These are phyloP conservation scores for Neria commutata DNA, from an alignment of 2,888 invertebrate genomes.

Conservation along the genomic window DNA sequence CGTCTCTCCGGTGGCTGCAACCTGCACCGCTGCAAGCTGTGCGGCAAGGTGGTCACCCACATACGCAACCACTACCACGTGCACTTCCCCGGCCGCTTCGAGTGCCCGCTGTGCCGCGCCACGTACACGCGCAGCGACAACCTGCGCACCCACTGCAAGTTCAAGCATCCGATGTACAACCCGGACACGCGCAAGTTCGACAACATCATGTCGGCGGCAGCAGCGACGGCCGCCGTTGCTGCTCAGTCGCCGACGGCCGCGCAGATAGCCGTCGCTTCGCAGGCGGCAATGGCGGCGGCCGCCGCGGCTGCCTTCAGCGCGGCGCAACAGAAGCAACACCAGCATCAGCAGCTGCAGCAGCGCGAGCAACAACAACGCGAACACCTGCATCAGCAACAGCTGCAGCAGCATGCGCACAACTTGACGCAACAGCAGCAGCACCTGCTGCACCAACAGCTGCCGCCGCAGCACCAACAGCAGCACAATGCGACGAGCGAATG, in stretches of 20 bases:
- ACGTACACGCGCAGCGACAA: conserved; percentile 92
- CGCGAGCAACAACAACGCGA: conserved; percentile 48
- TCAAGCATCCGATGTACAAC: conserved; percentile 87
- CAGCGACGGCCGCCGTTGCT: conserved; percentile 65
- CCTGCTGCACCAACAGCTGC: conserved; percentile 48
- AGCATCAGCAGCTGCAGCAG: conserved; percentile 46
- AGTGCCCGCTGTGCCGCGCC: conserved; percentile 89
- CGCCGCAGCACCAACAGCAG: conserved; percentile 56
- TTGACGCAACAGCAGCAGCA: conserved; percentile 44
- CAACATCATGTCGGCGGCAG: conserved; percentile 68
- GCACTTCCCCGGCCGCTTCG: conserved; percentile 90
- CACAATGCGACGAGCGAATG: conserved; percentile 59
- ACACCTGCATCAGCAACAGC: conserved; percentile 43
- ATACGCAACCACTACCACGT: conserved; percentile 94
- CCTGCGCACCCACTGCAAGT: conserved; percentile 90
- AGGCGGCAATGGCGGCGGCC: conserved; percentile 62
- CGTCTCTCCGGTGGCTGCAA: conserved; percentile 90
- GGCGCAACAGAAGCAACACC: conserved; percentile 48
- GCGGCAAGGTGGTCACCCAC: conserved; percentile 93
- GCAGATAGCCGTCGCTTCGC: conserved; percentile 64
- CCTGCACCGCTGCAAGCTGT: conserved; percentile 92
- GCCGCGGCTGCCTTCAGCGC: conserved; percentile 58
- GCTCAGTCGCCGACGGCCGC: conserved; percentile 65
- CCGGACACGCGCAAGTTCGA: conserved; percentile 88
- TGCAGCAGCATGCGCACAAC: conserved; percentile 40